phyloP scores from a whole-genome alignment of 2,113 vertebrate species.

The Stercorarius parasiticus region DNA sequence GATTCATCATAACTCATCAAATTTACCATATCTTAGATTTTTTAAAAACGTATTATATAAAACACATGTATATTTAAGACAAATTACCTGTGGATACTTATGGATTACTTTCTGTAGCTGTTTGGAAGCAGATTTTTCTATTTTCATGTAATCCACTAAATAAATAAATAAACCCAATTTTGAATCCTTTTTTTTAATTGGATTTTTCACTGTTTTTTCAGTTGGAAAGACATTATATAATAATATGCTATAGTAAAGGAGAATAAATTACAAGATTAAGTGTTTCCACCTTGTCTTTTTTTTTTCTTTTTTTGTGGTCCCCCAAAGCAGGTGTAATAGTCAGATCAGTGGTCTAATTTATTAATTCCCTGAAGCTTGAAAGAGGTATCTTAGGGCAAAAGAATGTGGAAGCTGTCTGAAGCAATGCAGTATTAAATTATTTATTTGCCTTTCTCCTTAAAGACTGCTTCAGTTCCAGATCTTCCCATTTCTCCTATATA shows the following conservation, averaged over 20 bases:
- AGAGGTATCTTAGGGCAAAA: slow-evolving; percentile 36
- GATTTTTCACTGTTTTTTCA: not conserved
- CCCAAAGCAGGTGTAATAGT: slow-evolving; percentile 26
- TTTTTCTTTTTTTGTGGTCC: not conserved
- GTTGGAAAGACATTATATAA: not conserved
- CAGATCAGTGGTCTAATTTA: slow-evolving; percentile 34
- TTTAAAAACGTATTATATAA: not conserved
- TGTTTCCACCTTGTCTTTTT: not conserved
- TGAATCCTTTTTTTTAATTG: not conserved
- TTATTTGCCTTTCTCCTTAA: slow-evolving; percentile 57
- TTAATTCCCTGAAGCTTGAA: slow-evolving; percentile 58
- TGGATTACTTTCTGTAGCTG: not conserved
- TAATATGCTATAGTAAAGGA: not conserved
- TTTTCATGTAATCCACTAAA: not conserved
- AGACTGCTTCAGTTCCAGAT: slow-evolving; percentile 39
- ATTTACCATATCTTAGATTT: not conserved
- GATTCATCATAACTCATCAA: not conserved
- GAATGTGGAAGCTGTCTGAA: slow-evolving; percentile 21
- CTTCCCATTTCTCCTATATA: slow-evolving; percentile 52
- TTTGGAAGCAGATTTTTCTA: not conserved
- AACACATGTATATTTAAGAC: not conserved
- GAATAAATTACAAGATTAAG: not conserved
- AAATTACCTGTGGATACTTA: not conserved
- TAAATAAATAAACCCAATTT: not conserved
- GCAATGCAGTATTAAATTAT: slow-evolving; percentile 51